phyloP scores from a whole-genome alignment of 1,140 invertebrate species.

The Solen grandis region DNA sequence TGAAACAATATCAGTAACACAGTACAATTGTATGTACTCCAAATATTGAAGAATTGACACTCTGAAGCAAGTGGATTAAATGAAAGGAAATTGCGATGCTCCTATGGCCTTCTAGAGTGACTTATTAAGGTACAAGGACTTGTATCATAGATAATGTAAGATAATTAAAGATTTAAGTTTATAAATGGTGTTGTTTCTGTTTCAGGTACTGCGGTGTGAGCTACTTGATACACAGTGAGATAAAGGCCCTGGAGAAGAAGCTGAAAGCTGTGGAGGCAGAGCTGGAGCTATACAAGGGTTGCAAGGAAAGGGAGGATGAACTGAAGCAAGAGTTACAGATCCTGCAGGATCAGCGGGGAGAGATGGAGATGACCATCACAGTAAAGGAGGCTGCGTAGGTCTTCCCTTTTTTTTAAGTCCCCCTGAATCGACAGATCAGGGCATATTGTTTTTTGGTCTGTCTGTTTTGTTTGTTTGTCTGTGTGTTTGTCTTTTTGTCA shows the following conservation, averaged over 20 bases:
- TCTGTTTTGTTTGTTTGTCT: no score
- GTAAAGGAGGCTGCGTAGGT: slow-evolving; percentile 62
- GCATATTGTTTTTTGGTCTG: no score
- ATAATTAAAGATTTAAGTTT: no score
- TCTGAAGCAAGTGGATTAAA: no score
- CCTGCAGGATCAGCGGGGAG: slow-evolving; percentile 45
- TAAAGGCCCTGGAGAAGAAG: slow-evolving; percentile 78
- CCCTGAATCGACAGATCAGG: neutral
- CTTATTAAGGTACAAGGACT: no score
- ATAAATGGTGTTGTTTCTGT: slow-evolving; percentile 28
- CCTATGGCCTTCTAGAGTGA: no score
- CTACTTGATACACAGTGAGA: slow-evolving; percentile 80
- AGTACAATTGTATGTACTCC: no score
- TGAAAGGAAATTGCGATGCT: no score
- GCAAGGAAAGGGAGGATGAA: slow-evolving; percentile 66
- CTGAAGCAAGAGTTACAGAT: slow-evolving; percentile 63
- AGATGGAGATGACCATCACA: slow-evolving; percentile 55
- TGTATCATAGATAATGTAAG: no score
- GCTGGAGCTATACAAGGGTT: slow-evolving; percentile 63
- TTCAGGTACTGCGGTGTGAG: slow-evolving; percentile 80
- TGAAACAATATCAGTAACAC: no score
- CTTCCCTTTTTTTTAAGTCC: neutral
- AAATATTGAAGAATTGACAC: no score
- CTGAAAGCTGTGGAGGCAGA: slow-evolving; percentile 69
- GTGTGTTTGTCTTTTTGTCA: no score